Base-by-base conservation (phyloP, 37 sponge, comb jelly and placozoan genomes). In the Mnemiopsis leidyi region DNA sequence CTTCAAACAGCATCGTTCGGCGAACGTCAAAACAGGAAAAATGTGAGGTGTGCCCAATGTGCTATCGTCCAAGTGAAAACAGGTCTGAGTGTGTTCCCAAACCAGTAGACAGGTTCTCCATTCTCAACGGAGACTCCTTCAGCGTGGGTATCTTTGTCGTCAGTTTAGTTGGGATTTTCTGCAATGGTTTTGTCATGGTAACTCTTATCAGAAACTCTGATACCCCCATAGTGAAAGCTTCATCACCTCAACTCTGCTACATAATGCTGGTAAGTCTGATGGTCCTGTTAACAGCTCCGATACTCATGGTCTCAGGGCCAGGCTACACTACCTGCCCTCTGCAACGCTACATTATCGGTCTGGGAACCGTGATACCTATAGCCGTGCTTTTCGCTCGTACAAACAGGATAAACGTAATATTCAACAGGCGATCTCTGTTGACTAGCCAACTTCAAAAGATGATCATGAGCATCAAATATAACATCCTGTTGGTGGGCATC, bases 231-330 rank as follows among this genome's bases (percentile, higher is more conserved):
- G 90, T 85, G 2, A 85, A 85, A 26, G 90, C 90, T 0, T 85
- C 90, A 0, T 85, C 90, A 1, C 61, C 61, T n/a, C 90, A 85
- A 21, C 48, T 85, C 0, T 85, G 90, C 23, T 85, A 85, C 90
- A 85, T 85, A 1, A 85, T 85, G 90, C 26, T 85, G 29, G 90
- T 85, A 23, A 85, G 90, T 85, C 30, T 85, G 90, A 85, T 85
- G 40, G 36, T 85, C 48, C 90, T 85, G 3, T 61, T 85, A 20
- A 38, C 61, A 85, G 90, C 90, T 1, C 90, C 90, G 38, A 39
- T 85, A 0, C 40, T 85, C 30, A 85, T 85, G 90, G 90, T 85
- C 0, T 25, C 30, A 5, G 90, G 90, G 3, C 90, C 90, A 39
- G 90, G 90, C 3, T 40, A 85, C 26, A 33, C 35, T 21, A 85